Percentiles rank a stretch among this genome's conserved stretches.
Conservation (phyloP, 2,888 invertebrate genomes). For the Pseudolycoriella hygida region DNA sequence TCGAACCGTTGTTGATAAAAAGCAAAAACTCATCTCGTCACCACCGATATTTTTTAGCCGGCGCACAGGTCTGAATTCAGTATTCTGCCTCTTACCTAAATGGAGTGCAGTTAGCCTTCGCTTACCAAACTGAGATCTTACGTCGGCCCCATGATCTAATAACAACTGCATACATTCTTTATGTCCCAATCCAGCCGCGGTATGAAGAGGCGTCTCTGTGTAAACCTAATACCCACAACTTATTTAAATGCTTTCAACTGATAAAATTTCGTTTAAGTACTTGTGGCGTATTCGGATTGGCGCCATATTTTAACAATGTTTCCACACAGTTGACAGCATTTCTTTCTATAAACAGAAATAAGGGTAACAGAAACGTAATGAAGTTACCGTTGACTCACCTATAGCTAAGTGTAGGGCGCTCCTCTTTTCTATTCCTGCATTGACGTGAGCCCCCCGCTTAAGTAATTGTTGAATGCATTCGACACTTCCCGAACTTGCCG, state of each 20-base stretch:
- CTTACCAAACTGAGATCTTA: slow-evolving; percentile 50
- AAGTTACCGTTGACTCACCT: too few species aligned
- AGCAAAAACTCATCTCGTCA: too few species aligned
- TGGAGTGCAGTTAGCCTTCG: slow-evolving; percentile 67
- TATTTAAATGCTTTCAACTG: background rate
- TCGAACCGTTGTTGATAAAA: too few species aligned
- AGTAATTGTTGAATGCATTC: slow-evolving; percentile 40
- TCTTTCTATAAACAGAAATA: slow-evolving; percentile 37
- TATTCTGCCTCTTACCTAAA: slow-evolving; percentile 27
- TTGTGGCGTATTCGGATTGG: slow-evolving; percentile 68
- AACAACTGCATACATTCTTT: slow-evolving; percentile 51
- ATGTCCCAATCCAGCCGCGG: slow-evolving; percentile 58
- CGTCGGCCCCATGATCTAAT: slow-evolving; percentile 61
- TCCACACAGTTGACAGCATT: slow-evolving; percentile 55
- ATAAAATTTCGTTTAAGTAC: slow-evolving; percentile 23
- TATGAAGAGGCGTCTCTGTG: slow-evolving; percentile 70
- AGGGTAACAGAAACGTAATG: too few species aligned
- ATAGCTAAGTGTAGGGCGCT: slow-evolving; percentile 67
- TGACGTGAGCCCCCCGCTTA: slow-evolving; percentile 58
- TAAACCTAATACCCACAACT: slow-evolving; percentile 36
- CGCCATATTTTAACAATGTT: slow-evolving; percentile 55
- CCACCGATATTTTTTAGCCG: too few species aligned
- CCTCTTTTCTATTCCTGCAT: slow-evolving; percentile 47
- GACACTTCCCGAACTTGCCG: slow-evolving; percentile 35
- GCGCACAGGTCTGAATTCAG: too few species aligned